phyloP scores from a whole-genome alignment of 2,113 vertebrate species.

The Grallaria varia region DNA sequence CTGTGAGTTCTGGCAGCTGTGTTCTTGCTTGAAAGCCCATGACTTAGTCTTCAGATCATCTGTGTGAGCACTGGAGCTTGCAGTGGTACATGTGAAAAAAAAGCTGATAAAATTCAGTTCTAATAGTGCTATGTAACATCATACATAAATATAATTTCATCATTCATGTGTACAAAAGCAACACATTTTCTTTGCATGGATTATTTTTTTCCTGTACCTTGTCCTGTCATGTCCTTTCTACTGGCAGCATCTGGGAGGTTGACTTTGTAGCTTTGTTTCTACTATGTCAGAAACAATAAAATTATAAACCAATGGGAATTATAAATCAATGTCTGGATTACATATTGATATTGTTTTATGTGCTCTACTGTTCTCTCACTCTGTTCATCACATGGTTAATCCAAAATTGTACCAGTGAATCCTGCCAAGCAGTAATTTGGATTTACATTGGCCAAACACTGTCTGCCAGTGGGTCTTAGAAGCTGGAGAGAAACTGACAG shows the following conservation, averaged over 20 bases:
- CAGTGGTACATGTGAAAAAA: background rate
- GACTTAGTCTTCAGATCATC: too few relatives aligned
- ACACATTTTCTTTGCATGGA: background rate
- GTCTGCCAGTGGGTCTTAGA: background rate
- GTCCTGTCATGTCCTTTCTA: background rate
- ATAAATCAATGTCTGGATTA: background rate
- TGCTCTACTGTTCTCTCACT: background rate
- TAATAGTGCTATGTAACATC: accelerated
- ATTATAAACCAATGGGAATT: too few relatives aligned
- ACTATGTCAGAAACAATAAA: background rate
- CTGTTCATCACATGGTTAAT: background rate
- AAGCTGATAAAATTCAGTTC: background rate
- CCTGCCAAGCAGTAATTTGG: background rate
- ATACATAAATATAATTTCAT: background rate
- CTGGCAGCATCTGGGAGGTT: background rate
- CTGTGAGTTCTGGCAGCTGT: too few relatives aligned
- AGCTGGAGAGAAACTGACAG: background rate
- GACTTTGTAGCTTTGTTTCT: background rate
- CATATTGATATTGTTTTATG: background rate
- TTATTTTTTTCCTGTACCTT: background rate
- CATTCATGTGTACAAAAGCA: background rate
- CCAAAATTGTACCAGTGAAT: background rate
- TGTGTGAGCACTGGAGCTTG: too few relatives aligned
- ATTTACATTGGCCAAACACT: background rate
- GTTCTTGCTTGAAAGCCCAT: too few relatives aligned